Base-by-base conservation (phyloP, 2,113 vertebrate species). In the Ictalurus punctatus region DNA sequence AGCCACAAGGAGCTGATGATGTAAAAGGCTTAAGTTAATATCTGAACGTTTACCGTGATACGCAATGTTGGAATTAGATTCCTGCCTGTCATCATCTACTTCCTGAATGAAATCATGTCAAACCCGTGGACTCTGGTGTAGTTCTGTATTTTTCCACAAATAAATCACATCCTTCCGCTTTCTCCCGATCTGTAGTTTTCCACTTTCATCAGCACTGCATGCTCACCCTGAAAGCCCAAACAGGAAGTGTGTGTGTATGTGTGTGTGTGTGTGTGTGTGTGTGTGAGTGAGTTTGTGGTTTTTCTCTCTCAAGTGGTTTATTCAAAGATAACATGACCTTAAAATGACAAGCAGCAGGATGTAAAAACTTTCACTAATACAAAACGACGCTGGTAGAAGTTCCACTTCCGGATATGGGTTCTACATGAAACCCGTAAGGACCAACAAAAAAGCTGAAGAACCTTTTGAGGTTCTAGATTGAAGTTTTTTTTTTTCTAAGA, bases 211-310 rank as follows among this genome's bases (percentile, higher is more conserved):
- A 85, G 10, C 17, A 13, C 19, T 86, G 48, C 65, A 30, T 85
- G 14, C 56, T 44, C 27, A 34, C 21, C 40, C 25, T 63, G 7
- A 14, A 14, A 81, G 12, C 61, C 40, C n/a, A 71, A 48, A 73
- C 84, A 85, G 84, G 84, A 85, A 71, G n/a, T 54, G 44, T 54
- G 17, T 23, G 17, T n/a, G 61, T 30, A 37, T 84, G 44, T 79
- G 12, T 79, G 23, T 79, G 76, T 52, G 73, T 76, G 69, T 73
- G 69, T 73, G 16, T 73, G 52, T 81, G 10, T 78, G 23, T 78
- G 23, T 78, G 74, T 48, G 71, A 34, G 74, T 48, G 71, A 34
- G 34, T 13, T 71, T 56, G 44, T 34, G 61, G 52, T 81, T 63
- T 23, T 10, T 69, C 13, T 27, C n/a, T 82, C 30, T 58, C 52